These are phyloP conservation scores for Eulemur rubriventer DNA, from an alignment of 2,797 vertebrate species.

Conservation along the genomic window DNA sequence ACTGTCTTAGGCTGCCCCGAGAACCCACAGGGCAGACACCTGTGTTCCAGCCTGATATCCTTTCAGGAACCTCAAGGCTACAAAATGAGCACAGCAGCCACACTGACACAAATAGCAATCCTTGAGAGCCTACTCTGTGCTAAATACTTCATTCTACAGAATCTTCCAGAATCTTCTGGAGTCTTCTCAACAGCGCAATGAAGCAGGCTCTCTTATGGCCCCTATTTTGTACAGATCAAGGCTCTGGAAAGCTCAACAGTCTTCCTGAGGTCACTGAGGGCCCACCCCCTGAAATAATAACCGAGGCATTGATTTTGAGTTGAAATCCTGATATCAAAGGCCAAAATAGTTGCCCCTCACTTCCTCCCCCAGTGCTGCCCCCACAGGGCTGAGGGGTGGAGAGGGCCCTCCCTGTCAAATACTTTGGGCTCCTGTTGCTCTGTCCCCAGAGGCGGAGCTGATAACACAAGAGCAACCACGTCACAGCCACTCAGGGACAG, in stretches of 20 bases:
- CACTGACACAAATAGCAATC: rapidly evolving
- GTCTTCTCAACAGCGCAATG: neutral
- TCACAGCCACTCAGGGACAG: constrained; percentile 32
- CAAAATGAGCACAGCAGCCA: neutral
- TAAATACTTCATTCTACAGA: neutral
- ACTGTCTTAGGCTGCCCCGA: rapidly evolving
- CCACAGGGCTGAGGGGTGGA: neutral
- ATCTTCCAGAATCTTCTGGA: neutral
- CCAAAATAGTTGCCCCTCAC: rapidly evolving
- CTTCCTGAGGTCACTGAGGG: rapidly evolving
- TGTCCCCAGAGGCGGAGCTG: constrained; percentile 50
- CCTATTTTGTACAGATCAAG: rapidly evolving
- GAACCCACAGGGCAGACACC: rapidly evolving
- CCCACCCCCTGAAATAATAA: neutral
- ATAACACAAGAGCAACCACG: constrained; percentile 27
- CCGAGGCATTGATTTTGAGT: rapidly evolving
- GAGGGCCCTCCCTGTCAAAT: neutral
- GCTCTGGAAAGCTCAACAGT: rapidly evolving
- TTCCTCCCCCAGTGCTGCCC: no score
- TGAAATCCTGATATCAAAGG: neutral
- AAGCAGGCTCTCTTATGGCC: neutral
- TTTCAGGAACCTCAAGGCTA: neutral
- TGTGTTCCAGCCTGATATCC: neutral
- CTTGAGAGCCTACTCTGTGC: neutral
- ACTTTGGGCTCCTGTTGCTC: neutral